Evolutionary conservation across 1,140 invertebrate genomes (phyloP).

Genomic region (Eciton burchellii): DNA sequence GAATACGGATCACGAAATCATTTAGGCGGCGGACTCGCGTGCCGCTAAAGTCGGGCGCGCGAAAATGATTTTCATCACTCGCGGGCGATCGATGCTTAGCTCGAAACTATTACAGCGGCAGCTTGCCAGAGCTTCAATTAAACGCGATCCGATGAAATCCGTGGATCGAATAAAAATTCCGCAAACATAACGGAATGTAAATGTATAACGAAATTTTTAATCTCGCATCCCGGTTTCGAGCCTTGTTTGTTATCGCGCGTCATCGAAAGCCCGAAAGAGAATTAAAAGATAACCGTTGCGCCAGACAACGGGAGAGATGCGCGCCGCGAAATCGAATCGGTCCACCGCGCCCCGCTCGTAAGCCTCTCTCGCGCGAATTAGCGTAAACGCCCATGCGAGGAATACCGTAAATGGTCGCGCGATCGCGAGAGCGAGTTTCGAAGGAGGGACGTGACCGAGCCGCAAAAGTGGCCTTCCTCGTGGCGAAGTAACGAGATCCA

Average conservation of each 20-base stretch:
- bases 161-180: too few relatives aligned
- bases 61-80: conserved; percentile 1
- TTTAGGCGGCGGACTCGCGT: background rate
- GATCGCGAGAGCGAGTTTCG: background rate
- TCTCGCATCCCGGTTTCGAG: background rate
- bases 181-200: background rate
- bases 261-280: background rate
- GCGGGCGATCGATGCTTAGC: background rate
- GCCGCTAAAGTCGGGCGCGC: background rate
- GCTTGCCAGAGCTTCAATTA: background rate
- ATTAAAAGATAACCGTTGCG: background rate
- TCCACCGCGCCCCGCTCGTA: background rate
- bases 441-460: background rate
- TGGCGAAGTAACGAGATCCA: background rate
- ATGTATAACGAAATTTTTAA: background rate
- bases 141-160: background rate
- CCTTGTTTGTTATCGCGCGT: background rate
- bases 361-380: background rate
- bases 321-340: conserved; percentile 9
- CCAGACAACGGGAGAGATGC: background rate
- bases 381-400: background rate
- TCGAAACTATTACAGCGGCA: background rate
- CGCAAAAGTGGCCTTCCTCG: conserved; percentile 6
- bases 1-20: conserved; percentile 7
- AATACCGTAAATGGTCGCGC: too few relatives aligned